Evolutionary conservation across 2,888 invertebrate genomes (phyloP).

Genomic region (Pardosa pseudoannulata): DNA sequence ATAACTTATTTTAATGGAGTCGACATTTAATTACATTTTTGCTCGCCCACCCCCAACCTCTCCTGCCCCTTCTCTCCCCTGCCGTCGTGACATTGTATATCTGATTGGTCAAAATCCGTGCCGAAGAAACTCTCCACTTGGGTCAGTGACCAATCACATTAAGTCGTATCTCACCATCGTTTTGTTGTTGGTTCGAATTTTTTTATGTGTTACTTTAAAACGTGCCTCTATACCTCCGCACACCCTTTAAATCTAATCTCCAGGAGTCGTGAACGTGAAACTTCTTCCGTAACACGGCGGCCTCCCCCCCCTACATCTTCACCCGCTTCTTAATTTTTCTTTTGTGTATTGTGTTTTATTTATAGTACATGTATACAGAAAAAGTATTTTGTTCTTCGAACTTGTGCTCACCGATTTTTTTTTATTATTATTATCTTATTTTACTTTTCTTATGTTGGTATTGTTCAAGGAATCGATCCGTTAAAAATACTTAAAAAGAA

Average conservation of each 20-base stretch:
- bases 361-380: background rate
- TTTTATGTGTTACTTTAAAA: background rate
- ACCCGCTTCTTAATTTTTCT: background rate
- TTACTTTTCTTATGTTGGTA: background rate
- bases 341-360: background rate
- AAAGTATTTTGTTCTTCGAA: background rate
- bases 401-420: background rate
- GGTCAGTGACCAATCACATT: slow-evolving; percentile 12
- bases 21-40: background rate
- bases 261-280: background rate
- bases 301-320: background rate
- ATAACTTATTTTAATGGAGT: background rate
- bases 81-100: background rate
- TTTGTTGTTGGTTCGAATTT: background rate
- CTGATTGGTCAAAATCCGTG: slow-evolving; percentile 3
- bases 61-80: background rate
- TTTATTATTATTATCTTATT: too few species aligned
- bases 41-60: background rate
- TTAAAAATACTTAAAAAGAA: too few species aligned
- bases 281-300: background rate
- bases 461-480: too few species aligned
- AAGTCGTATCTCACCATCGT: slow-evolving; percentile 1
- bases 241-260: background rate
- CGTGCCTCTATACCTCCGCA: background rate
- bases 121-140: background rate